Evolutionary conservation across 2,797 vertebrate species (phyloP), one percentile per base, ranked within the genome.

Genomic region (Leptatherina wallacei): DNA sequence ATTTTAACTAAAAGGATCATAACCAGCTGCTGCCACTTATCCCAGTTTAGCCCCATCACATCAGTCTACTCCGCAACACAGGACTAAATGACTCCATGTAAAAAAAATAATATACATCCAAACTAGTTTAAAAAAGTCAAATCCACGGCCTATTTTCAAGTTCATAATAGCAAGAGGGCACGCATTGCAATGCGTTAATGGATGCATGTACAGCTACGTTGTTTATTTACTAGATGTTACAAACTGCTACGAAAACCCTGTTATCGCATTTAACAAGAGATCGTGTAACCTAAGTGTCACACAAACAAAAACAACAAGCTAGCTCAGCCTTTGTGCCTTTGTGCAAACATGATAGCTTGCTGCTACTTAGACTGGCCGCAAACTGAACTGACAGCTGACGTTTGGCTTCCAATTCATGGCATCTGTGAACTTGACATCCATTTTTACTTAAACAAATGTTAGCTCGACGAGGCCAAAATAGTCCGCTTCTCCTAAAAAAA

Each of bases 301-400:
- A 69, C 61, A 36, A 75, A 69, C 75, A 27, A 74, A 74, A 70
- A 81, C 76, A 82, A 73, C 80, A 61, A 84, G 79, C 81, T 87
- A 86, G 78, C 83, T 36, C 47, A 76, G 79, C 76, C 86, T 89
- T 82, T 85, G 84, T 88, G 79, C 76, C 86, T 89, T 82, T 85
- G 84, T 88, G 86, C 78, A 82, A 72, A 86, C 86, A 65, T 7
- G 88, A 80, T 77, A 87, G 89, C 88, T 72, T 0, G 71, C 80
- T 88, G 88, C 92, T 91, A 78, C 88, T 89, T 61, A 51, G 74
- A 78, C 85, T 81, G 86, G 83, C 86, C 84, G 69, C 91, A 90
- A 90, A 83, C 85, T 85, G 65, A 81, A 84, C 89, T 92, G 92
- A 93, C 93, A 94, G 90, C 91, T 93, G 93, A 92, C 93, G 91